Percentiles rank a stretch among this genome's conserved stretches.
These are phyloP conservation scores for Echinops telfairi DNA, from an alignment of 2,113 vertebrate species.

Conservation along the genomic window DNA sequence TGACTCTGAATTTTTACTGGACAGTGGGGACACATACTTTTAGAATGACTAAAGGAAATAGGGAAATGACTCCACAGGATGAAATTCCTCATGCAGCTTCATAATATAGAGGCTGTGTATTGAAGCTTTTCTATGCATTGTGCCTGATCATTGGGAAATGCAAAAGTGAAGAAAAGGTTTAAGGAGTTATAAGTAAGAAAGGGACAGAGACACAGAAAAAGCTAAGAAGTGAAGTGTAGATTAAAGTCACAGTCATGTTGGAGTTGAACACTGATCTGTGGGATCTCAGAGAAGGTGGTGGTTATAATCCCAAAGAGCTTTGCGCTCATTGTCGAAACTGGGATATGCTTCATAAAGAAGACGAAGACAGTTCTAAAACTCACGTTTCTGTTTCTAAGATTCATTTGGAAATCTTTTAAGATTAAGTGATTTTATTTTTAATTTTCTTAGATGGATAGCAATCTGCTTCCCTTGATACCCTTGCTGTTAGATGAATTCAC, in stretches of 20 bases:
- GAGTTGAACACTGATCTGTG: neutral
- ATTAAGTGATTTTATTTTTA: neutral
- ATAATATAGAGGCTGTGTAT: neutral
- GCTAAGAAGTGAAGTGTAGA: neutral
- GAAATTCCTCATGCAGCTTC: neutral
- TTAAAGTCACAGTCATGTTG: neutral
- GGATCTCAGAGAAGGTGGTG: neutral
- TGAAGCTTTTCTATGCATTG: neutral
- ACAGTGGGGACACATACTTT: neutral
- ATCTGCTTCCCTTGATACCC: neutral
- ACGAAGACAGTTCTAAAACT: neutral
- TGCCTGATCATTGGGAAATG: neutral
- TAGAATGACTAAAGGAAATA: neutral
- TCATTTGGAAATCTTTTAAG: too few species aligned
- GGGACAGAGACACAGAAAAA: neutral
- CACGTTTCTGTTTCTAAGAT: neutral
- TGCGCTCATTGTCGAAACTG: neutral
- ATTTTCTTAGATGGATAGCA: neutral
- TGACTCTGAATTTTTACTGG: constrained; percentile 16
- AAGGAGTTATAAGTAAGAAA: neutral
- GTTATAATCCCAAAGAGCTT: neutral
- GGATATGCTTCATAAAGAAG: neutral
- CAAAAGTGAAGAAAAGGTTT: neutral
- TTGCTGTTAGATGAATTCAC: neutral
- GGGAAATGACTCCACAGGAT: neutral